Conservation (phyloP, 2,888 invertebrate species). For the Drosophila histrio region DNA sequence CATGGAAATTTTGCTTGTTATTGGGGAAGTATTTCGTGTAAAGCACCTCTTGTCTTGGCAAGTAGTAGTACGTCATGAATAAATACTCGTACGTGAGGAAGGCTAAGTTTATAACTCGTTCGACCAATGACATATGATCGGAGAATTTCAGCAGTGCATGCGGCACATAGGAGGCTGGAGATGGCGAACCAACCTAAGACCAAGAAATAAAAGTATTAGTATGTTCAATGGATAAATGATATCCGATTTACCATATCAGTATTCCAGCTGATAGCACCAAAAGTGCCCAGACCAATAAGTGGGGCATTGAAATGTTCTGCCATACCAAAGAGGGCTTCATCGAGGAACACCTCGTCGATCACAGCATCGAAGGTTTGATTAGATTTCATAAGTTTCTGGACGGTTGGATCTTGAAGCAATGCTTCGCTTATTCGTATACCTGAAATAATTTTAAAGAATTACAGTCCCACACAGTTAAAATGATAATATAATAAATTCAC, state of each 20-base stretch:
- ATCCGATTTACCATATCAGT: constrained; percentile 71
- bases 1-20: constrained; percentile 66
- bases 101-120: constrained; percentile 82
- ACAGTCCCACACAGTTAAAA: too few relatives aligned
- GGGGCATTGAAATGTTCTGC: constrained; percentile 81
- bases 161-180: constrained; percentile 82
- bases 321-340: constrained; percentile 82
- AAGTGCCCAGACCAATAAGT: constrained; percentile 76
- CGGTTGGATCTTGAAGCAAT: constrained; percentile 57
- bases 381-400: constrained; percentile 71
- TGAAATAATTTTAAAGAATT: neutral
- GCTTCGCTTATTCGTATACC: constrained; percentile 57
- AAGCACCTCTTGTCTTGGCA: constrained; percentile 77
- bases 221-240: neutral
- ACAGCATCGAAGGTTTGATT: constrained; percentile 83
- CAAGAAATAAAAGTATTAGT: neutral
- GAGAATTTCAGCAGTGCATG: constrained; percentile 71
- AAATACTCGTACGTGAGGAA: constrained; percentile 64
- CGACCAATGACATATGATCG: constrained; percentile 81
- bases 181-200: constrained; percentile 74
- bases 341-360: constrained; percentile 82
- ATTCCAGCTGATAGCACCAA: constrained; percentile 80
- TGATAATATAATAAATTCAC: neutral
- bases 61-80: constrained; percentile 64
- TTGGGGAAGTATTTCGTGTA: constrained; percentile 77